A percentile compares a stretch with the other conserved stretches of the same genome.
Conservation (phyloP, 2,113 vertebrate species). For the Willisornis vidua region DNA sequence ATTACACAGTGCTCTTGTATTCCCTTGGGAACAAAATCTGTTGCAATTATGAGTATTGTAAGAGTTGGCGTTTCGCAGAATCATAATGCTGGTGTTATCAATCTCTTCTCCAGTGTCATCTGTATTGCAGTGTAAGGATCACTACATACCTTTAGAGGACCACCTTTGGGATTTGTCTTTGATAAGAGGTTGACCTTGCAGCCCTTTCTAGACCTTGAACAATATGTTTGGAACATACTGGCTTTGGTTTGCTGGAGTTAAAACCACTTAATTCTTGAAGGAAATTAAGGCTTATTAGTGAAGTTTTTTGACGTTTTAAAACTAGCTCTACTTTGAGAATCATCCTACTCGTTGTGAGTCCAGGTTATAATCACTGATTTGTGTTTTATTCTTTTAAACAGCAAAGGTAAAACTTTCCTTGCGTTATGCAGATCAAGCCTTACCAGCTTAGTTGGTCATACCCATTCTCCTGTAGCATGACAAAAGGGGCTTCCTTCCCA, state of each 20-base stretch:
- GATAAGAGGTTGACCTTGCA: background rate
- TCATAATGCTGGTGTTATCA: background rate
- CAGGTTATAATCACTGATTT: rapidly evolving
- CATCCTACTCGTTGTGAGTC: background rate
- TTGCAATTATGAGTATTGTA: background rate
- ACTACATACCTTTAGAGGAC: background rate
- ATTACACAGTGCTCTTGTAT: background rate
- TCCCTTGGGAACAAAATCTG: background rate
- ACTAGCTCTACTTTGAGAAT: background rate
- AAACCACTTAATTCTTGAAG: background rate
- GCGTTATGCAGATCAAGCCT: background rate
- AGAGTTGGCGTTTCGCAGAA: background rate
- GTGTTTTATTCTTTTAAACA: background rate
- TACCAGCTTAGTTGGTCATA: background rate
- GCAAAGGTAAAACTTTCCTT: background rate
- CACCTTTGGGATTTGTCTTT: background rate
- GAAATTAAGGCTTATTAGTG: background rate
- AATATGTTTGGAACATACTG: background rate
- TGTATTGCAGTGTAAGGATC: background rate
- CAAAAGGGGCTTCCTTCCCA: background rate
- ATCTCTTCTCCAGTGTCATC: background rate
- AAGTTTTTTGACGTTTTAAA: background rate
- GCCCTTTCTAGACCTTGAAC: background rate
- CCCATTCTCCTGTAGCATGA: background rate
- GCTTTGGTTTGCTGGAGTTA: background rate